Percentiles rank a stretch among this genome's conserved stretches.
phyloP scores from a whole-genome alignment of 1,140 invertebrate genomes.

The Papilio aristodemus region DNA sequence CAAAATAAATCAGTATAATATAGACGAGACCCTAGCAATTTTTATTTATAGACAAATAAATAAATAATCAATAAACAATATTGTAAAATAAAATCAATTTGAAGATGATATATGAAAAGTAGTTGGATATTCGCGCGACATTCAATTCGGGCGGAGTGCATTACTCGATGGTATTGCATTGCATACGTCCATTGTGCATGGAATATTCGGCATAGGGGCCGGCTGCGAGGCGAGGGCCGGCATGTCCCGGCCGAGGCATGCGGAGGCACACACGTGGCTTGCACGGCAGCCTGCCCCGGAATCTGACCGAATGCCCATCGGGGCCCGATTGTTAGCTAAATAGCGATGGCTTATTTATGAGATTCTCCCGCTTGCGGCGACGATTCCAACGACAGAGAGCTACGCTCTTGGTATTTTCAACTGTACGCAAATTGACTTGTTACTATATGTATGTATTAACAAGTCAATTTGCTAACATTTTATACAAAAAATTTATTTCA shows the following conservation, averaged over 20 bases:
- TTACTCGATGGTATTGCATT: conserved; percentile 55
- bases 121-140: conserved; percentile 38
- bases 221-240: conserved; percentile 66
- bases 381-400: conserved; percentile 39
- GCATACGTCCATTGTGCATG: conserved; percentile 62
- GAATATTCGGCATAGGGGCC: conserved; percentile 75
- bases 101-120: conserved; percentile 28
- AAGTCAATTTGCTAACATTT: no score
- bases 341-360: conserved; percentile 76
- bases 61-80: no score
- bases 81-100: conserved; percentile 16
- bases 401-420: conserved; percentile 35
- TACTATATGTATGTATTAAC: no score
- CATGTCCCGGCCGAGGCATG: conserved; percentile 73
- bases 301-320: conserved; percentile 78
- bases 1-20: no score
- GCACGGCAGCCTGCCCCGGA: conserved; percentile 68
- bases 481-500: not conserved
- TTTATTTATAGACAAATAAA: no score
- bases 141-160: conserved; percentile 52
- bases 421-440: conserved; percentile 43
- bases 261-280: conserved; percentile 75
- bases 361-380: conserved; percentile 26
- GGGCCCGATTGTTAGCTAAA: conserved; percentile 72
- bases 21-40: no score